Percentiles rank a stretch among this genome's conserved stretches.
These are phyloP conservation scores for Silurus aristotelis DNA, from an alignment of 2,797 vertebrate genomes.

Conservation along the genomic window DNA sequence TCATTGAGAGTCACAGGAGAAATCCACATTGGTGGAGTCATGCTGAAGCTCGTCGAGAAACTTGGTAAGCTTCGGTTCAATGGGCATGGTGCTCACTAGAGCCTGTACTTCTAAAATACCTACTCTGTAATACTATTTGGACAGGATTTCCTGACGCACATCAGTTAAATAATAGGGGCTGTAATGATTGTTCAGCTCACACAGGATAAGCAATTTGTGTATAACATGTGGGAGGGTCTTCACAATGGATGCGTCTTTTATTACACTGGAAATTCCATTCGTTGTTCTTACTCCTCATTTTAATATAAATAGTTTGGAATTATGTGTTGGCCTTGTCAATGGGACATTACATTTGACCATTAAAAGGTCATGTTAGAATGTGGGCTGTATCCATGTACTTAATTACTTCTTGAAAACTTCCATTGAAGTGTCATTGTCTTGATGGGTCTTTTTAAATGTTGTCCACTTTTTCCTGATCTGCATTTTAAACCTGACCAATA, in stretches of 20 bases:
- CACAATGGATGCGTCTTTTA: not conserved
- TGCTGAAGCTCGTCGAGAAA: conserved; percentile 98
- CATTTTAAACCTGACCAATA: too few species aligned
- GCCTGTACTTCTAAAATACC: not conserved
- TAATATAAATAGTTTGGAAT: not conserved
- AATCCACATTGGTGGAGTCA: conserved; percentile 96
- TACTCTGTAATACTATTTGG: not conserved
- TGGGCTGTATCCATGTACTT: too few species aligned
- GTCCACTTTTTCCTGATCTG: not conserved
- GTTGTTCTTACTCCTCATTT: too few species aligned
- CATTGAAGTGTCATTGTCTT: not conserved
- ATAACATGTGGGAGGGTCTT: not conserved
- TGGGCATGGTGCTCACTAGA: not conserved
- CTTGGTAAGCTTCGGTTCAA: conserved; percentile 80
- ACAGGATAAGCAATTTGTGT: not conserved
- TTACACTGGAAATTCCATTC: too few species aligned
- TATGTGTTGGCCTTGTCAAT: not conserved
- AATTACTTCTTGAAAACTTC: not conserved
- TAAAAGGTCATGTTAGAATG: not conserved
- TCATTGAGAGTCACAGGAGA: conserved; percentile 96
- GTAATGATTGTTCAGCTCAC: not conserved
- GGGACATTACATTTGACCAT: not conserved
- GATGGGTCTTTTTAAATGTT: not conserved
- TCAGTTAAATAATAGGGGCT: not conserved
- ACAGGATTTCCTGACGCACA: not conserved